Base-by-base conservation (phyloP, 2,797 vertebrate species). In the Cephalopachus bancanus region DNA sequence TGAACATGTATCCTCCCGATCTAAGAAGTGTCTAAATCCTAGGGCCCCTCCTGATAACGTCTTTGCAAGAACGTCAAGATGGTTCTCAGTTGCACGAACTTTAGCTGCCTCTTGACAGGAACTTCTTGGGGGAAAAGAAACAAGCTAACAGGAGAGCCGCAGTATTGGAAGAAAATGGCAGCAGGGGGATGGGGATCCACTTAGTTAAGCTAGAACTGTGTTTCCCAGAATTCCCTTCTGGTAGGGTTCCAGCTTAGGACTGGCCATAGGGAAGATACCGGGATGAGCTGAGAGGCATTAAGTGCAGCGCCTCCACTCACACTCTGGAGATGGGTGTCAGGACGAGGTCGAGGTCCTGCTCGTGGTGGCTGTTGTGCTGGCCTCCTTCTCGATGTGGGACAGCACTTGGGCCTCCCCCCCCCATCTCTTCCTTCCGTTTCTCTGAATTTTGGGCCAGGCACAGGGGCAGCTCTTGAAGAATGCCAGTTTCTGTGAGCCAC, bases 1-100 rank as follows among this genome's bases (percentile, higher is more conserved):
- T 78, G 57, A 62, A 83, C 14, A 65, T 19, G 11, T 16, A 71
- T 53, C 19, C 49, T 65, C 75, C 28, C 72, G 93, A 53, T 79
- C 65, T 26, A 6, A 49, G 26, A 94, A 55, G 65, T 26, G 59
- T 44, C 67, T 78, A n/a, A 92, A 53, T 28, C 44, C n/a, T 65
- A 44, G 44, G 30, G 14, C 83, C 79, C 5, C 0, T 64, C 59
- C 15, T 75, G n/a, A 84, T 74, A 65, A 28, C 51, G 55, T 57
- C 72, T 87, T 49, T 72, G 76, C 62, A 91, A 55, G 30, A 93
- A 89, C 20, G n/a, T 49, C 81, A 33, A 72, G 17, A 65, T 78
- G 75, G 51, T 80, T 55, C 67, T 96, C 91, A 67, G 15, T 14
- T 44, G 51, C 17, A 62, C 57, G 59, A 74, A 74, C 53, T n/a